A percentile compares a stretch with the other conserved stretches of the same genome.
These are phyloP conservation scores for Epinephelus moara DNA, from an alignment of 2,113 vertebrate species.

Conservation along the genomic window DNA sequence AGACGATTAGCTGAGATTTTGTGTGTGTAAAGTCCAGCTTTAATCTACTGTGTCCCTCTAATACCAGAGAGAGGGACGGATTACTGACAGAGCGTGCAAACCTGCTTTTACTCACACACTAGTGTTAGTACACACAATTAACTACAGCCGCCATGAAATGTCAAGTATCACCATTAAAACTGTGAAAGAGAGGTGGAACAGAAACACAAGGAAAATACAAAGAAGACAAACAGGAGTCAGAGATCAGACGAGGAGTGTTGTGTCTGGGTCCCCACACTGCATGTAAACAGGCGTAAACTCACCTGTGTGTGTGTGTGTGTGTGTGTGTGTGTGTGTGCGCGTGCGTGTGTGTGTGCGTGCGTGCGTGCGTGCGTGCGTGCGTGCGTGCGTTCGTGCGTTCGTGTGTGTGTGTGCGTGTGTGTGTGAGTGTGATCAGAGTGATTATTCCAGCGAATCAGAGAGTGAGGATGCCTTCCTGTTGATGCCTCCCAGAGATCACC, in stretches of 20 bases:
- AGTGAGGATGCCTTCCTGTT: slow-evolving; percentile 95
- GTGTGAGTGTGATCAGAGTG: slow-evolving; percentile 85
- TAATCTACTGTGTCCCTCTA: slow-evolving; percentile 35
- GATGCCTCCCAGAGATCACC: slow-evolving; percentile 93
- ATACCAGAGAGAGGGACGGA: neutral
- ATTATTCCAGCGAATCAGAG: slow-evolving; percentile 94
- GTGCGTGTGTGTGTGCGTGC: slow-evolving; percentile 2
- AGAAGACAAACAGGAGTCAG: too few relatives aligned
- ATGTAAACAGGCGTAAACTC: neutral
- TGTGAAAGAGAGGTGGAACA: too few relatives aligned
- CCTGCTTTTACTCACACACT: too few relatives aligned
- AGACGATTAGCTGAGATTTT: slow-evolving; percentile 50
- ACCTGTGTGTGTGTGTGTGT: neutral
- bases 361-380: neutral
- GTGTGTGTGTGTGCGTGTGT: slow-evolving; percentile 15
- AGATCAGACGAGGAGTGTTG: too few relatives aligned
- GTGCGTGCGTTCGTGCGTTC: neutral
- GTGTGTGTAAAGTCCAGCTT: slow-evolving; percentile 12
- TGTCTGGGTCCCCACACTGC: too few relatives aligned
- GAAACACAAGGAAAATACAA: too few relatives aligned
- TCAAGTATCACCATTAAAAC: too few relatives aligned
- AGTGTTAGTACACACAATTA: too few relatives aligned
- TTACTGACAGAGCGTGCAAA: too few relatives aligned
- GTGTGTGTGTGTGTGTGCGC: neutral
- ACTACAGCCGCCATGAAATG: too few relatives aligned